phyloP scores from a whole-genome alignment of 37 sponge, comb jelly and placozoan genomes.

The Dysidea cf. avara region DNA sequence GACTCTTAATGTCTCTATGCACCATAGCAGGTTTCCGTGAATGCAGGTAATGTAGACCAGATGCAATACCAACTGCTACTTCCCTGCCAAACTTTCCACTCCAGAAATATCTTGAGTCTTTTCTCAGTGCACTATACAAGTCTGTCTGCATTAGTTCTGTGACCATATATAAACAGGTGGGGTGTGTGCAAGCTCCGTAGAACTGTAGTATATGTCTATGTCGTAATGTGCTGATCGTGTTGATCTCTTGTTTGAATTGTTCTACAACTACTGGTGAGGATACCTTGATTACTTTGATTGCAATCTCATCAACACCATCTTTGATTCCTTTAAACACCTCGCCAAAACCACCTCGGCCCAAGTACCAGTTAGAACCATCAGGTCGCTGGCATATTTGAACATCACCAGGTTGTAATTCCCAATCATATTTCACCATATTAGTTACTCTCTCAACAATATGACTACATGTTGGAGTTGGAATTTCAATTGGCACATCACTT shows the following conservation, averaged over 20 bases:
- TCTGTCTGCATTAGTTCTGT: conserved; percentile 89
- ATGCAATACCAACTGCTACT: conserved; percentile 68
- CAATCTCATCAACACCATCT: conserved; percentile 85
- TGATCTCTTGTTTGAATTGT: conserved; percentile 82
- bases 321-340: conserved; percentile 82
- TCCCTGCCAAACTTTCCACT: conserved; percentile 63
- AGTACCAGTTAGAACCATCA: conserved; percentile 71
- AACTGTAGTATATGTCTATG: conserved; percentile 93
- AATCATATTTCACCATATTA: conserved; percentile 38
- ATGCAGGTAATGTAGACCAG: conserved; percentile 87
- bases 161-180: conserved; percentile 80
- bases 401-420: conserved; percentile 77
- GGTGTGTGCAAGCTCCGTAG: conserved; percentile 90
- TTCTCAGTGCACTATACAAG: conserved; percentile 68
- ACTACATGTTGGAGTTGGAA: no score
- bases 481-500: no score
- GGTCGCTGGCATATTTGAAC: conserved; percentile 66
- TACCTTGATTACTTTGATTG: conserved; percentile 77
- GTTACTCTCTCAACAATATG: no score
- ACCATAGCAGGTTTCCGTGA: conserved; percentile 78
- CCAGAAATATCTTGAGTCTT: conserved; percentile 62
- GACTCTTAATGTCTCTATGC: conserved; percentile 91
- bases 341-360: conserved; percentile 91
- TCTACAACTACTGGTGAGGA: conserved; percentile 5
- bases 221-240: conserved; percentile 79